These are phyloP conservation scores for Trigoniulus corallinus DNA, from an alignment of 1,140 invertebrate genomes.

Conservation along the genomic window DNA sequence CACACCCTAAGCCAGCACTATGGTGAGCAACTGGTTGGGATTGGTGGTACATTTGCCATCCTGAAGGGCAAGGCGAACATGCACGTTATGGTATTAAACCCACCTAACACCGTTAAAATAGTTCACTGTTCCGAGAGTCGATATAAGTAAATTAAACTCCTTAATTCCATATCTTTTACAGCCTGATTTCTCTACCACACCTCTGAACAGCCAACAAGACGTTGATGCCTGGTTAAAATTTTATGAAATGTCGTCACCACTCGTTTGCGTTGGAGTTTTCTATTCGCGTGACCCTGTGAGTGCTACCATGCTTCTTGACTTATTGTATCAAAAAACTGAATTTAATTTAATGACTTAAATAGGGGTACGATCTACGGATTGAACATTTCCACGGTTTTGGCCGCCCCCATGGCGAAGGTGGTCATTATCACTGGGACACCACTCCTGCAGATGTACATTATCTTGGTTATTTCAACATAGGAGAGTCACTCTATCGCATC, in stretches of 20 bases:
- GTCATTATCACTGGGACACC: slow-evolving; percentile 90
- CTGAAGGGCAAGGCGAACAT: slow-evolving; percentile 64
- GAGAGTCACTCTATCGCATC: slow-evolving; percentile 51
- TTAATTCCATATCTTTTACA: too few species aligned
- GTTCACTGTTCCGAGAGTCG: background rate
- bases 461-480: slow-evolving; percentile 68
- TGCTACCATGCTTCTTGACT: background rate
- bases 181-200: slow-evolving; percentile 67
- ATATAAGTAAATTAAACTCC: too few species aligned
- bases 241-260: slow-evolving; percentile 70
- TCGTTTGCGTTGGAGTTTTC: slow-evolving; percentile 52
- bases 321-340: background rate
- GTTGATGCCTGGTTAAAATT: slow-evolving; percentile 81
- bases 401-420: slow-evolving; percentile 66
- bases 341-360: background rate
- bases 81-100: slow-evolving; percentile 54
- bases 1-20: slow-evolving; percentile 50
- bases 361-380: slow-evolving; percentile 70
- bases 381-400: slow-evolving; percentile 92
- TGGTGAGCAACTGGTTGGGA: slow-evolving; percentile 54
- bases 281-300: background rate
- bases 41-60: slow-evolving; percentile 78
- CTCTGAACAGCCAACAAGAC: slow-evolving; percentile 51
- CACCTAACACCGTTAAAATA: background rate
- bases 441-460: slow-evolving; percentile 70